Percentiles rank a stretch among this genome's conserved stretches.
Evolutionary conservation across 2,888 invertebrate species (phyloP).

Genomic region (Sepiola atlantica): DNA sequence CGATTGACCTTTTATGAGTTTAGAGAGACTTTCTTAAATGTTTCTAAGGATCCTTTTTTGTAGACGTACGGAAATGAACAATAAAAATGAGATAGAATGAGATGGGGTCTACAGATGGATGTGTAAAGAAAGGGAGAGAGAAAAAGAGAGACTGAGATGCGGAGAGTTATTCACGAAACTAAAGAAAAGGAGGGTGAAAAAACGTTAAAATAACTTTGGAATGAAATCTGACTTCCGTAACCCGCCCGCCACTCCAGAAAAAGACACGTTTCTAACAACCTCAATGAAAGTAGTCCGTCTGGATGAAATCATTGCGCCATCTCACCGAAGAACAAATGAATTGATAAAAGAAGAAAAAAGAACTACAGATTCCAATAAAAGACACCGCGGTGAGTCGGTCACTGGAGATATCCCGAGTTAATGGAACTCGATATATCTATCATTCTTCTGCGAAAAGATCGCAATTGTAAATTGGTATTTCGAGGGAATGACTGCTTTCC

Average conservation of each 20-base stretch:
- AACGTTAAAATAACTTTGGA: not conserved
- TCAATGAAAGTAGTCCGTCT: not conserved
- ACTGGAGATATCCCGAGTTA: not conserved
- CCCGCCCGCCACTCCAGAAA: not conserved
- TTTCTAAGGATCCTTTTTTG: no score
- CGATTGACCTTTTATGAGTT: no score
- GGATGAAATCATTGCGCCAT: not conserved
- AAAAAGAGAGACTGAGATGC: not conserved
- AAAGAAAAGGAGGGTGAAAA: not conserved
- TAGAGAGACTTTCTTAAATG: no score
- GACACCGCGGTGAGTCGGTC: not conserved
- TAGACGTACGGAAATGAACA: no score
- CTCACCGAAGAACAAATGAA: not conserved
- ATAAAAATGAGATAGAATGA: no score
- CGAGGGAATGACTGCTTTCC: not conserved
- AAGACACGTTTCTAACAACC: not conserved
- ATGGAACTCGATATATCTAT: not conserved
- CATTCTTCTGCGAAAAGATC: not conserved
- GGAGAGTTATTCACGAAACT: not conserved
- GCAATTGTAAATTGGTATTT: not conserved
- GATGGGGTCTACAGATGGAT: no score
- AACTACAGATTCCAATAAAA: not conserved
- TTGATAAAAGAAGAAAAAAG: not conserved
- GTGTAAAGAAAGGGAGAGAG: not conserved
- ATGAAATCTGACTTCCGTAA: not conserved